phyloP scores from a whole-genome alignment of 2,113 vertebrate genomes.

The Thalassoma bifasciatum region DNA sequence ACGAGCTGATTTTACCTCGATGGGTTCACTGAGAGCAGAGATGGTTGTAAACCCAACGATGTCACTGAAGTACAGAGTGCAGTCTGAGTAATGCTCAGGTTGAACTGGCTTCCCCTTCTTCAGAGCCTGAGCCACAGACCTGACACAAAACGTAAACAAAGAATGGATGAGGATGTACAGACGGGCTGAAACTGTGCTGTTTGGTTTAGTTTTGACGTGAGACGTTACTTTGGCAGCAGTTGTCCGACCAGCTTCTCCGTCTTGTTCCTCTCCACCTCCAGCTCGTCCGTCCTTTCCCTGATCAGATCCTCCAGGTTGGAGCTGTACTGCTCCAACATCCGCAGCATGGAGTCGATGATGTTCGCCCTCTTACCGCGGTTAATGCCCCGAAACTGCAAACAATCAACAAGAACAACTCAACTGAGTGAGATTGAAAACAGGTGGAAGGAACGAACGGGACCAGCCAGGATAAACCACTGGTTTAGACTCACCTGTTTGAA shows the following conservation, averaged over 20 bases:
- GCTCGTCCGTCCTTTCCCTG: conserved; percentile 88
- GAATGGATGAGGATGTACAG: too few species aligned
- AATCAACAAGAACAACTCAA: neutral
- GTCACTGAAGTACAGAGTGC: conserved; percentile 91
- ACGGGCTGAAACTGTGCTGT: too few species aligned
- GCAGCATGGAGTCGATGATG: conserved; percentile 90
- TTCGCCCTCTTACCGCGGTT: conserved; percentile 87
- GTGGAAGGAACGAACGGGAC: too few species aligned
- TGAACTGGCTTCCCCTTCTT: conserved; percentile 87
- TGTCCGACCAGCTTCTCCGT: conserved; percentile 87
- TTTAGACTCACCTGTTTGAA: conserved; percentile 77
- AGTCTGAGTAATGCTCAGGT: conserved; percentile 88
- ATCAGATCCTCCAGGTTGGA: conserved; percentile 91
- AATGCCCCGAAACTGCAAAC: conserved; percentile 85
- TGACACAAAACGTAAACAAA: conserved; percentile 36
- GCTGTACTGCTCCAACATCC: conserved; percentile 91
- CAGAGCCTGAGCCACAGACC: conserved; percentile 88
- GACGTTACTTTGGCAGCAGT: conserved; percentile 86
- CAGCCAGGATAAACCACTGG: too few species aligned
- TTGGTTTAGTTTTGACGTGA: neutral
- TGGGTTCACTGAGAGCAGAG: conserved; percentile 91
- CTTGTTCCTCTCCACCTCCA: conserved; percentile 90
- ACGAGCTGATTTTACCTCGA: conserved; percentile 79
- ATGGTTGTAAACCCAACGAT: conserved; percentile 94
- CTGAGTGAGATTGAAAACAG: too few species aligned